Percentiles rank a stretch among this genome's conserved stretches.
These are phyloP conservation scores for Cydia splendana DNA, from an alignment of 1,140 invertebrate genomes.

Conservation along the genomic window DNA sequence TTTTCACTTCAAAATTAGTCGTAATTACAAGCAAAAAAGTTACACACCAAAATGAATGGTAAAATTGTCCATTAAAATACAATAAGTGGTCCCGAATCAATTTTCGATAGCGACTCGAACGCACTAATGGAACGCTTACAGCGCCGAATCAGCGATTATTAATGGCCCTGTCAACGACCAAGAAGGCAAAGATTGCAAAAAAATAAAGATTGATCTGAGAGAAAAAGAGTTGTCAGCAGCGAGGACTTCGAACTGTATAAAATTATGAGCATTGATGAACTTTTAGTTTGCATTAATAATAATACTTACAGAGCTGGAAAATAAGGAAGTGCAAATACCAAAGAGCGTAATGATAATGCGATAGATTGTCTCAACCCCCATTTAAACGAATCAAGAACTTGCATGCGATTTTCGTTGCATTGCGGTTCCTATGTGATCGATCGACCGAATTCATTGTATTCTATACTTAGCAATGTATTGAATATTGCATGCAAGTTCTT, in stretches of 20 bases:
- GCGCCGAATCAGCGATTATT: slow-evolving; percentile 2
- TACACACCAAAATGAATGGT: not conserved
- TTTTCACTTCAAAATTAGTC: not conserved
- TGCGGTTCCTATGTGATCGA: too few relatives aligned
- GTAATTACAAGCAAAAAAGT: not conserved
- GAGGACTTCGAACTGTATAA: not conserved
- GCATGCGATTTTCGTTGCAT: too few relatives aligned
- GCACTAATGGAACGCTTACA: slow-evolving; percentile 23
- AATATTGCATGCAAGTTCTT: too few relatives aligned
- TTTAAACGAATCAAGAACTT: too few relatives aligned
- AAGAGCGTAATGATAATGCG: too few relatives aligned
- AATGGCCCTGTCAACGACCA: not conserved
- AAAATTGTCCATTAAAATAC: slow-evolving; percentile 28
- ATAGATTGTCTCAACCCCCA: too few relatives aligned
- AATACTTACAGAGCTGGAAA: too few relatives aligned
- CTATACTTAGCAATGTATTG: too few relatives aligned
- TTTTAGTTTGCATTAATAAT: too few relatives aligned
- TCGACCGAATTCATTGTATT: too few relatives aligned
- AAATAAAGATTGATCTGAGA: slow-evolving; percentile 8
- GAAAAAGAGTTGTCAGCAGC: not conserved
- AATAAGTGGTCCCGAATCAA: slow-evolving; percentile 26
- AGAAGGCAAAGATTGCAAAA: slow-evolving; percentile 7
- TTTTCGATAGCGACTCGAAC: slow-evolving; percentile 11
- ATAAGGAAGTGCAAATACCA: too few relatives aligned
- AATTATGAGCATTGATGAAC: too few relatives aligned